Base-by-base conservation (phyloP, 2,888 invertebrate genomes). In the Hyalella azteca region DNA sequence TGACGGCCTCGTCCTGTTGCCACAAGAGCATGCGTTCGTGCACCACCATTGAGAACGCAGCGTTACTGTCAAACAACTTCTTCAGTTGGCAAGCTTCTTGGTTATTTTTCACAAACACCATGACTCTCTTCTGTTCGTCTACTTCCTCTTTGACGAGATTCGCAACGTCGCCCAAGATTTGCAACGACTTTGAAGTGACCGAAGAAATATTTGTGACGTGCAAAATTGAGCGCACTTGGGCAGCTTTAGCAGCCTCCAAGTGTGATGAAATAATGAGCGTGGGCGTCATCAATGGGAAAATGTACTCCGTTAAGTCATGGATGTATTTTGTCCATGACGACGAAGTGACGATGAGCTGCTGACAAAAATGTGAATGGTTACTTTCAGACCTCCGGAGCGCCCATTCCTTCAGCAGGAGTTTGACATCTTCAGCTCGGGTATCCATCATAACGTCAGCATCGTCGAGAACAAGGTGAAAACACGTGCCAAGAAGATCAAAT, bases 381-480 rank as follows among this genome's bases (percentile, higher is more conserved):
- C 26, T 45, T n/a, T 77, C 73, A 9, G 49, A 50, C 39, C 79
- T 50, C 26, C 73, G 73, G 32, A 79, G 50, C 15, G 59, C 81
- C 82, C 82, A 84, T 15, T 66, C 26, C 11, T 32, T 77, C 7
- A 82, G 66, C 2, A 82, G 36, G 15, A 78, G 45, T 26, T 82
- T 82, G 5, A 79, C 73, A 29, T 81, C 78, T 5, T 22, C 29
- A 9, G 81, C 50, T 40, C 66, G 75, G 19, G 77, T 29, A n/a
- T 79, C 50, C n/a, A 82, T n/a, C 36, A 73, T 39, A 26, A 78
- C n/a, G 78, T 84, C 82, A 26, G 77, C 77, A 77, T 84, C 84
- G 73, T 84, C 84, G 29, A 84, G 29, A 22, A 84, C 80, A 5
- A 84, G 66, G 54, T 82, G 79, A 45, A 79, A 81, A 77, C 84